Evolutionary conservation across 2,888 invertebrate genomes (phyloP), one percentile per base, ranked within the genome.

Genomic region (Eutolmus rufibarbis): DNA sequence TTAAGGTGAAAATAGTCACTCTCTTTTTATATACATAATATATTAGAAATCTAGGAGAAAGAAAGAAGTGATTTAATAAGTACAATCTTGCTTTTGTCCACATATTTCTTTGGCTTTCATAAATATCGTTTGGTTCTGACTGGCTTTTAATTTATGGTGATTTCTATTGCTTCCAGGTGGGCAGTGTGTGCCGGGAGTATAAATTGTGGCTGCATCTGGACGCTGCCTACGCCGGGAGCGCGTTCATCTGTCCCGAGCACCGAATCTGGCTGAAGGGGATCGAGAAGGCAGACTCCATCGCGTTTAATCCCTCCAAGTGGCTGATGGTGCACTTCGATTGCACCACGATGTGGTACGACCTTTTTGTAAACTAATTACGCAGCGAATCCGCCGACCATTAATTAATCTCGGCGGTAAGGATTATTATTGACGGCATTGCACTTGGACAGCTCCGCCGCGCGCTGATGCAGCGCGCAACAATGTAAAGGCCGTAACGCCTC

Each of bases 281-380:
- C n/a, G 97, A 98, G 91, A 94, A 95, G 90, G 98, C 97, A 0
- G 96, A 99, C 91, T 99, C 99, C 0, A 96, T 99, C 89, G 99
- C 98, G 2, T 99, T 99, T 92, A 99, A 99, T 93, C 98, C 99
- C 0, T 98, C 98, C 87, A 99, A 99, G 92, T 99, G 99, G 98
- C 93, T 99, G 92, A 97, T 99, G 98, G 97, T 99, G 9, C 98
- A 99, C 93, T 99, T 99, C 90, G 99, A 99, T 92, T 99, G 99
- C 91, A 99, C 99, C 0, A 98, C 98, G 1, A 97, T 99, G 97
- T 99, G 99, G 98, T 98, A 93, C 94, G 94, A 90, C 5, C 78
- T 84, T 86, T 57, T 78, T 84, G 16, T 76, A 37, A 66, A 57
- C 79, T 74, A 79, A 88, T 88, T 57, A 74, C 76, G 74, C 86